Percentiles rank a stretch among this genome's conserved stretches.
These are phyloP conservation scores for Neofelis nebulosa DNA, from an alignment of 2,113 vertebrate species.

Conservation along the genomic window DNA sequence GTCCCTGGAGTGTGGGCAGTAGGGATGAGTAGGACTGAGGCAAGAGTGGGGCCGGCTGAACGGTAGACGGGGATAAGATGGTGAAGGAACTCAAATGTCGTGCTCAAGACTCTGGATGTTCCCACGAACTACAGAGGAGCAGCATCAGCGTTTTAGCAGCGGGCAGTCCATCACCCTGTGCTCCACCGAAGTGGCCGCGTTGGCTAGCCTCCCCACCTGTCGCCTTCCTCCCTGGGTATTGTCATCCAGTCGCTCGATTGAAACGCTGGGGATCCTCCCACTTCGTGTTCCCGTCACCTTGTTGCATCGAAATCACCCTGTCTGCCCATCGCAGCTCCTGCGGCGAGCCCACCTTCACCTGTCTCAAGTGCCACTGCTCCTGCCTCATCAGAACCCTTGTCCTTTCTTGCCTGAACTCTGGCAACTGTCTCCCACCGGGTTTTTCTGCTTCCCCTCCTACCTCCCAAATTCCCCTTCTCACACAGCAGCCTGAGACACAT, in stretches of 20 bases:
- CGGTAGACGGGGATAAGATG: not conserved
- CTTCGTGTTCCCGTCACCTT: not conserved
- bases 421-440: rapidly evolving
- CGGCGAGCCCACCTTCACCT: too few relatives aligned
- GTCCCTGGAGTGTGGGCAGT: too few relatives aligned
- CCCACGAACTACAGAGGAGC: too few relatives aligned
- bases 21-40: not conserved
- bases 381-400: not conserved
- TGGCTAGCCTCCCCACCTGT: not conserved
- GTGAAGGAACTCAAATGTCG: not conserved
- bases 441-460: not conserved
- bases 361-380: not conserved
- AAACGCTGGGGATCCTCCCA: not conserved
- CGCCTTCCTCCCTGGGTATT: not conserved
- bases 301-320: not conserved
- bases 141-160: not conserved
- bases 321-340: too few relatives aligned
- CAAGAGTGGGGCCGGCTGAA: not conserved
- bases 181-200: rapidly evolving
- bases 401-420: not conserved
- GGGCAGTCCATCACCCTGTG: rapidly evolving
- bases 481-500: not conserved
- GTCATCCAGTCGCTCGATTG: not conserved
- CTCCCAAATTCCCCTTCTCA: not conserved
- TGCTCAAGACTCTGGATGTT: not conserved